phyloP scores from a whole-genome alignment of 2,113 vertebrate genomes.

The Campylomormyrus numenius region DNA sequence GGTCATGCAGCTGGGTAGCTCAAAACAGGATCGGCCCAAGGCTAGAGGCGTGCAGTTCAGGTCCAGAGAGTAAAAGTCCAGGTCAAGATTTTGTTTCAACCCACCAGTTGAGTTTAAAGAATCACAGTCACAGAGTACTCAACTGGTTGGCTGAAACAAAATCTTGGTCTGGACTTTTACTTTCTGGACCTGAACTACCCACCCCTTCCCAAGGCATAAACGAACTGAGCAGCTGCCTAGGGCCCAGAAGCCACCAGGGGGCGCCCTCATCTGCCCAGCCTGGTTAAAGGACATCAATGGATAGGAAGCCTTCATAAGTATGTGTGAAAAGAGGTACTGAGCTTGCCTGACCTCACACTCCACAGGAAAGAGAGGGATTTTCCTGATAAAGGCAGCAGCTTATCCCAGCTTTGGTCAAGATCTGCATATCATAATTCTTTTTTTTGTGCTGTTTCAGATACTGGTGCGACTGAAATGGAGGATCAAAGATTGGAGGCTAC shows the following conservation, averaged over 20 bases:
- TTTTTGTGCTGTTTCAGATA: not conserved
- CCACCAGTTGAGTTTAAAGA: not conserved
- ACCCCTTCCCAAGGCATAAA: not conserved
- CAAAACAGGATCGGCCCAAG: not conserved
- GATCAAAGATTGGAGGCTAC: not conserved
- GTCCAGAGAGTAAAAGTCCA: not conserved
- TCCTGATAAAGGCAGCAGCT: not conserved
- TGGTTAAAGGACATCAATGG: not conserved
- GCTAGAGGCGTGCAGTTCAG: not conserved
- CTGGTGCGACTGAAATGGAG: not conserved
- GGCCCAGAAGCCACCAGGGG: not conserved
- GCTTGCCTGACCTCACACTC: not conserved
- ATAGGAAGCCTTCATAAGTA: not conserved
- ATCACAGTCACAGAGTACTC: not conserved
- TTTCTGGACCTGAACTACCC: not conserved
- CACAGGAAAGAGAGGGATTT: not conserved
- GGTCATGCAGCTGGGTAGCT: not conserved
- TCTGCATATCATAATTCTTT: not conserved
- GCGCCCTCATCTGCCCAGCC: not conserved
- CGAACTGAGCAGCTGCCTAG: not conserved
- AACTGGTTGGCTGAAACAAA: not conserved
- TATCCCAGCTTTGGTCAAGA: not conserved
- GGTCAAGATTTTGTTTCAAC: not conserved
- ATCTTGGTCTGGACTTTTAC: not conserved
- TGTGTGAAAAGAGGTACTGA: not conserved